Percentiles rank a stretch among this genome's conserved stretches.
phyloP scores from a whole-genome alignment of 2,797 vertebrate species.

The Thunnus albacares region DNA sequence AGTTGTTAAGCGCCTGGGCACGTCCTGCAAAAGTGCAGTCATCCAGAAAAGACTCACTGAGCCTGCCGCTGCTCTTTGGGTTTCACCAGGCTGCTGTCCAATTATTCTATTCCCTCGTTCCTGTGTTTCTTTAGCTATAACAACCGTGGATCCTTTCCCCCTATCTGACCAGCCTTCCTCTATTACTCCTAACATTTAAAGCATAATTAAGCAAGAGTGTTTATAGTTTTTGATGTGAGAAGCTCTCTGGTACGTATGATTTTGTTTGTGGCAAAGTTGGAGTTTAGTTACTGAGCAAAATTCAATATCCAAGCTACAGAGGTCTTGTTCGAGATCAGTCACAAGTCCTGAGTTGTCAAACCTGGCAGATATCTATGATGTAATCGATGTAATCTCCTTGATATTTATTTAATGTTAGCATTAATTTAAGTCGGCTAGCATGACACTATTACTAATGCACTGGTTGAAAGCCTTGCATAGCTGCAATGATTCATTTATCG shows the following conservation, averaged over 20 bases:
- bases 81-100: conserved; percentile 59
- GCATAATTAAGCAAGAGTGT: not conserved
- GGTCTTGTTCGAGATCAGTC: not conserved
- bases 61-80: conserved; percentile 56
- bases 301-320: not conserved
- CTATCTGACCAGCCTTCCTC: not conserved
- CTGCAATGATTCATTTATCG: not conserved
- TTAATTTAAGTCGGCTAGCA: not conserved
- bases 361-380: not conserved
- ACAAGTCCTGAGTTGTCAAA: not conserved
- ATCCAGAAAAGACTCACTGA: conserved; percentile 73
- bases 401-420: not conserved
- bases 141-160: conserved; percentile 7
- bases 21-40: conserved; percentile 68
- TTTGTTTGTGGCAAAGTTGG: not conserved
- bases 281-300: not conserved
- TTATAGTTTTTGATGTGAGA: not conserved
- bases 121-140: conserved; percentile 24
- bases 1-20: conserved; percentile 74
- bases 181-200: not conserved
- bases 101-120: conserved; percentile 49
- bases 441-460: not conserved
- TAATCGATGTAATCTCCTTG: not conserved
- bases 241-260: not conserved
- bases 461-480: not conserved